phyloP scores from a whole-genome alignment of 2,888 invertebrate genomes.

The Cephus sareptanus region DNA sequence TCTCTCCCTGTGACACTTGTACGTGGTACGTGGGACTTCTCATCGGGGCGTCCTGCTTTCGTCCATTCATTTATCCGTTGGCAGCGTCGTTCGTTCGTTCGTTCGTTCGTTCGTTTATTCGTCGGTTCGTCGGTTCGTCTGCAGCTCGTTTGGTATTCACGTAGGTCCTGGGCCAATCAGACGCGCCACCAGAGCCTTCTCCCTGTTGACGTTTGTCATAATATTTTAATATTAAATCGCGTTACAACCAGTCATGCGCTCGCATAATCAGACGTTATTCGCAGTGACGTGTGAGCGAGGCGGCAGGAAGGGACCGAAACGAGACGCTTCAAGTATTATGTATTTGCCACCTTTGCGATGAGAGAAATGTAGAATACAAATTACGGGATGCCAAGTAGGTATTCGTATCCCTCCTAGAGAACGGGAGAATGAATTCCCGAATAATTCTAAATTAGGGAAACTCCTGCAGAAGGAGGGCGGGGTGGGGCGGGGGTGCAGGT shows the following conservation, averaged over 20 bases:
- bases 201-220: slow-evolving; percentile 66
- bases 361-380: slow-evolving; percentile 62
- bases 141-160: slow-evolving; percentile 61
- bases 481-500: not conserved
- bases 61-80: too few species aligned
- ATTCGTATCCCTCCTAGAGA: slow-evolving; percentile 2
- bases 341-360: slow-evolving; percentile 46
- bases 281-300: slow-evolving; percentile 27
- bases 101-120: too few species aligned
- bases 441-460: slow-evolving; percentile 43
- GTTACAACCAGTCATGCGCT: slow-evolving; percentile 64
- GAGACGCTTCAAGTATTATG: slow-evolving; percentile 9
- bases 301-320: slow-evolving; percentile 18
- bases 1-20: too few species aligned
- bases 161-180: slow-evolving; percentile 59
- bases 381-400: slow-evolving; percentile 32
- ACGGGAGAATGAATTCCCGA: slow-evolving; percentile 48
- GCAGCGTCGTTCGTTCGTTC: too few species aligned
- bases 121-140: too few species aligned
- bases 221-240: slow-evolving; percentile 67
- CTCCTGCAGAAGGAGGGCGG: slow-evolving; percentile 28
- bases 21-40: too few species aligned
- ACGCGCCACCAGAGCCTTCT: slow-evolving; percentile 50
- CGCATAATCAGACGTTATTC: slow-evolving; percentile 63
- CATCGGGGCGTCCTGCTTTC: too few species aligned